Conservation (phyloP, 2,113 vertebrate genomes). For the Dasyprocta punctata region DNA sequence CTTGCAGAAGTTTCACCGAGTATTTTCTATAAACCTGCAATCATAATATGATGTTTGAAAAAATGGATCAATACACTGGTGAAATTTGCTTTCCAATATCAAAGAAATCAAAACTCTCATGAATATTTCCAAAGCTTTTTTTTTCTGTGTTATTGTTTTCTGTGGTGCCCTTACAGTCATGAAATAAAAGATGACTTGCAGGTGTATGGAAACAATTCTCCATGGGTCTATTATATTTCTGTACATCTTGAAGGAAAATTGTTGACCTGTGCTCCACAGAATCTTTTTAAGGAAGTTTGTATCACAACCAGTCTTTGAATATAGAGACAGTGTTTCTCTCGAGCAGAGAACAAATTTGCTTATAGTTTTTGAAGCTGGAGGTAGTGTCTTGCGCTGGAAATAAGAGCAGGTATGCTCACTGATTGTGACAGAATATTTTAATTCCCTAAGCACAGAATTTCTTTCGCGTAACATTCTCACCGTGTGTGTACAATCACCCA, state of each 20-base stretch:
- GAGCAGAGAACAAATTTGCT: constrained; percentile 15
- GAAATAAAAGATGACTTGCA: constrained; percentile 23
- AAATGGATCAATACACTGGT: not conserved
- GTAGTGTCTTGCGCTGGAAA: not conserved
- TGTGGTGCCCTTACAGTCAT: not conserved
- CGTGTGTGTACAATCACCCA: not conserved
- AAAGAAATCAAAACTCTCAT: constrained; percentile 28
- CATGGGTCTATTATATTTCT: constrained; percentile 11
- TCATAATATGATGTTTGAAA: not conserved
- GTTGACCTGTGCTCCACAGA: not conserved
- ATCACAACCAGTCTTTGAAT: constrained; percentile 36
- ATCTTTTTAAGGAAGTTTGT: constrained; percentile 28
- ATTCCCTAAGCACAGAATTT: not conserved
- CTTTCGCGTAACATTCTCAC: not conserved
- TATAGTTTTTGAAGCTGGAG: not conserved
- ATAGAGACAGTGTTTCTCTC: not conserved
- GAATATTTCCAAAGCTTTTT: constrained; percentile 29
- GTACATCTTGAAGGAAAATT: constrained; percentile 50
- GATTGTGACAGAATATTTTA: not conserved
- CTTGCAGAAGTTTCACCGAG: not conserved
- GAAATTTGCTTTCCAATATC: not conserved
- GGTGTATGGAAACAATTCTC: constrained; percentile 1
- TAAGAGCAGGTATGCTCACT: not conserved
- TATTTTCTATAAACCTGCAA: not conserved
- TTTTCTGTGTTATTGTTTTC: constrained; percentile 47